Evolutionary conservation across 2,113 vertebrate species (phyloP).

Genomic region (Carettochelys insculpta): DNA sequence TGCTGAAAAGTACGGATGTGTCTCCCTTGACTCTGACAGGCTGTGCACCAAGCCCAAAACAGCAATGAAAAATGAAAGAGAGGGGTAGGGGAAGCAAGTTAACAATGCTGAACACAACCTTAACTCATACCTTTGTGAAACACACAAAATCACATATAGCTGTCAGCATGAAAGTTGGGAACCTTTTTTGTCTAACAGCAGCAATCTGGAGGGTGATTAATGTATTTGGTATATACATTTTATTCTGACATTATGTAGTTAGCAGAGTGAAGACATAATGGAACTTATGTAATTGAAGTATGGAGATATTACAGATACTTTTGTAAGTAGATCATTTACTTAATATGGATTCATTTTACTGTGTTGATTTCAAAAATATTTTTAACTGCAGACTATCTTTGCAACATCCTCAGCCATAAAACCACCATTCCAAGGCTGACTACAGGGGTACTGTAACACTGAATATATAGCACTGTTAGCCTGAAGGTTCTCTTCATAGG

Average conservation of each 20-base stretch:
- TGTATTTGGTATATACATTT: neutral
- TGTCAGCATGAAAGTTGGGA: neutral
- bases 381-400: neutral
- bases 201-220: neutral
- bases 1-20: neutral
- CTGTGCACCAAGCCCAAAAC: neutral
- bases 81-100: neutral
- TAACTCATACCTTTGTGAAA: conserved; percentile 15
- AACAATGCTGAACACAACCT: neutral
- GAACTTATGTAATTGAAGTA: neutral
- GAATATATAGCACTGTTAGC: too few species aligned
- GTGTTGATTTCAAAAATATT: too few species aligned
- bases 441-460: neutral
- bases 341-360: too few species aligned
- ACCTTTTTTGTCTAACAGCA: neutral
- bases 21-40: neutral
- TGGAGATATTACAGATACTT: neutral
- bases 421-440: neutral
- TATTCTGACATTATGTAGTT: neutral
- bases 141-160: neutral
- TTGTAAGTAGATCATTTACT: neutral
- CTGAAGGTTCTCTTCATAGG: too few species aligned
- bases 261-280: neutral
- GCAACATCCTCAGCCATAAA: neutral
- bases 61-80: neutral